Conservation (phyloP, 1,140 invertebrate genomes). For the Habropoda laboriosa region DNA sequence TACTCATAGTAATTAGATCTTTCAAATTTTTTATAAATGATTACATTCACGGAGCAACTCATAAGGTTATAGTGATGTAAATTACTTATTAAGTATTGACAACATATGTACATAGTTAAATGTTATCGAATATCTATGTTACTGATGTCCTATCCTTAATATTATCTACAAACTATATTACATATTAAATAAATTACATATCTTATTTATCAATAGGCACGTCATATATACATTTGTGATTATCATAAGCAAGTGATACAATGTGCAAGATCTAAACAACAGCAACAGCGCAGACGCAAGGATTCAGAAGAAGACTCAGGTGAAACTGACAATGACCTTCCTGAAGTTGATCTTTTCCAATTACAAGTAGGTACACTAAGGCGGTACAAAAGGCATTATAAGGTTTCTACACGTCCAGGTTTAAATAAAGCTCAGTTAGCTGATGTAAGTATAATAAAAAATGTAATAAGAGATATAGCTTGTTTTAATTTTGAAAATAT, state of each 20-base stretch:
- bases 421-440: constrained; percentile 97
- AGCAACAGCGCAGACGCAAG: constrained; percentile 87
- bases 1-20: neutral
- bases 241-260: constrained; percentile 97
- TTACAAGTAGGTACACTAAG: constrained; percentile 96
- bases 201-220: constrained; percentile 85
- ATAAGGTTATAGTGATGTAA: neutral
- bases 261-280: constrained; percentile 91
- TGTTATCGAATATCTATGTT: neutral
- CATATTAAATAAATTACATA: neutral
- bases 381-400: constrained; percentile 96
- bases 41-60: neutral
- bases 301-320: constrained; percentile 97
- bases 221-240: constrained; percentile 98
- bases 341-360: constrained; percentile 96
- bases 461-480: neutral
- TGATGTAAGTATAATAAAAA: constrained; percentile 88
- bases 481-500: neutral
- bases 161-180: neutral
- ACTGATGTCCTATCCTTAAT: neutral
- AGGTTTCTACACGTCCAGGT: constrained; percentile 93
- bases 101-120: neutral
- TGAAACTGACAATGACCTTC: constrained; percentile 92
- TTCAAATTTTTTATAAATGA: neutral
- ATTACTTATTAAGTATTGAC: neutral